Evolutionary conservation across 2,888 invertebrate genomes (phyloP).

Genomic region (Kuschelorhynchus macadamiae): DNA sequence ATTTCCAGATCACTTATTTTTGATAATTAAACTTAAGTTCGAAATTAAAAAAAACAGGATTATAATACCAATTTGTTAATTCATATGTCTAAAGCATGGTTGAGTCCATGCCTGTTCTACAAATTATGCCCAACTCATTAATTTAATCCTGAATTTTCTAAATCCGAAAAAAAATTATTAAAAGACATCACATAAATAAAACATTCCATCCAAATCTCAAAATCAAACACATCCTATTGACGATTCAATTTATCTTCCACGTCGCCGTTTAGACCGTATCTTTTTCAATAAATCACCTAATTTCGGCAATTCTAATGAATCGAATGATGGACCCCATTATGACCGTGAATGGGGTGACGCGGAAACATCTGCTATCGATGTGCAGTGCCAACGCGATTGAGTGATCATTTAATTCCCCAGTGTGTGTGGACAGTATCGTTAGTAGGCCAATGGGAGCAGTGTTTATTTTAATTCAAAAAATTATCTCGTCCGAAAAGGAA

Average conservation of each 20-base stretch:
- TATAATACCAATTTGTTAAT: no score
- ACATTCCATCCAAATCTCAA: neutral
- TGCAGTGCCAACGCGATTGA: slow-evolving; percentile 46
- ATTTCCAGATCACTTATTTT: no score
- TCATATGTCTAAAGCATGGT: no score
- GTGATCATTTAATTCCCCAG: slow-evolving; percentile 48
- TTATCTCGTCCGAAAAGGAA: no score
- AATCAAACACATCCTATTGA: slow-evolving; percentile 23
- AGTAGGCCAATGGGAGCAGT: neutral
- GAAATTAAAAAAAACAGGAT: no score
- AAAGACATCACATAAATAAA: no score
- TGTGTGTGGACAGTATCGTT: slow-evolving; percentile 35
- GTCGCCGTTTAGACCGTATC: slow-evolving; percentile 32
- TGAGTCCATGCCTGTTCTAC: no score
- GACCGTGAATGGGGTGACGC: slow-evolving; percentile 46
- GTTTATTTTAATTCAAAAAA: slow-evolving; percentile 11
- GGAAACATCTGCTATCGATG: slow-evolving; percentile 51
- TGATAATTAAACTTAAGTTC: no score
- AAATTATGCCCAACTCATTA: neutral
- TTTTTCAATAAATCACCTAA: slow-evolving; percentile 51
- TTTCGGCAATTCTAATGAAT: slow-evolving; percentile 50
- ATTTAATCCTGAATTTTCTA: no score
- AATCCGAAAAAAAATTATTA: no score
- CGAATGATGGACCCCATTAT: slow-evolving; percentile 49
- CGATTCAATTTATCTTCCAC: slow-evolving; percentile 40